These are phyloP conservation scores for Drosophila insularis DNA, from an alignment of 1,140 invertebrate genomes.

Conservation along the genomic window DNA sequence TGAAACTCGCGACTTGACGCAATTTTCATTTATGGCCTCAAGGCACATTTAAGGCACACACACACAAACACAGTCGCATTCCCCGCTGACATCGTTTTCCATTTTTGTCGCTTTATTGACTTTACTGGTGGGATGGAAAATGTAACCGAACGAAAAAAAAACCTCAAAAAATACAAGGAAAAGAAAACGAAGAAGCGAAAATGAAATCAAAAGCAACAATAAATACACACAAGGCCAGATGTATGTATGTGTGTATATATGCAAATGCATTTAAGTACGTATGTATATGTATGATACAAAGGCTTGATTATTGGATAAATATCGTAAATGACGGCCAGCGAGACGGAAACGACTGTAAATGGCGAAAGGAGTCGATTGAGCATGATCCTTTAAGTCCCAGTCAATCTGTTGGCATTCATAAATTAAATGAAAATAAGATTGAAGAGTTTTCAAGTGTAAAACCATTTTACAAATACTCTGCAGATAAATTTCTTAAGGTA, in stretches of 20 bases:
- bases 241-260: slow-evolving; percentile 9
- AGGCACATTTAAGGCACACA: slow-evolving; percentile 41
- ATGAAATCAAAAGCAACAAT: slow-evolving; percentile 40
- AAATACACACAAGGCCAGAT: slow-evolving; percentile 37
- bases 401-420: slow-evolving; percentile 10
- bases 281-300: slow-evolving; percentile 17
- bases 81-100: slow-evolving; percentile 51
- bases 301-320: slow-evolving; percentile 56
- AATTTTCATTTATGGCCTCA: slow-evolving; percentile 56
- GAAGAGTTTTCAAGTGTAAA: background rate
- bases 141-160: slow-evolving; percentile 29
- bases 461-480: slow-evolving; percentile 8
- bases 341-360: slow-evolving; percentile 30
- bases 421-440: slow-evolving; percentile 22
- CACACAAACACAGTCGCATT: background rate
- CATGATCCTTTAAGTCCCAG: slow-evolving; percentile 6
- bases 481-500: background rate
- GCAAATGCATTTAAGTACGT: slow-evolving; percentile 5
- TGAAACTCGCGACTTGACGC: slow-evolving; percentile 51
- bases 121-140: slow-evolving; percentile 51
- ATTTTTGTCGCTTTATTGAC: slow-evolving; percentile 65
- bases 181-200: slow-evolving; percentile 13
- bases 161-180: background rate
- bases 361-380: slow-evolving; percentile 23
- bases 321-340: slow-evolving; percentile 34